Percentiles rank a stretch among this genome's conserved stretches.
phyloP scores from a whole-genome alignment of 2,888 invertebrate species.

The Parapristionchus giblindavisi region DNA sequence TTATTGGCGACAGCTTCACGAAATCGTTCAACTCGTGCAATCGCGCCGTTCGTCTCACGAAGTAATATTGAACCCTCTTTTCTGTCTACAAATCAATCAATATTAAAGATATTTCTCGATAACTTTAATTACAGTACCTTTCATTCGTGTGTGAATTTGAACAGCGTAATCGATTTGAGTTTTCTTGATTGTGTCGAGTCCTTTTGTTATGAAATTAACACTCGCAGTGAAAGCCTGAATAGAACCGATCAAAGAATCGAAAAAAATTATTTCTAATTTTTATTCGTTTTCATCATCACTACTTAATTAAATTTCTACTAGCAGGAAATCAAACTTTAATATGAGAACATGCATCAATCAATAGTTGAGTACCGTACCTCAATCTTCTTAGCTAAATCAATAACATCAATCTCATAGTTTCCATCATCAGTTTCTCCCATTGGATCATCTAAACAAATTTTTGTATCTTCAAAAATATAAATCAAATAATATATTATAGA shows the following conservation, averaged over 20 bases:
- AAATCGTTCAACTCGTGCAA: conserved; percentile 42
- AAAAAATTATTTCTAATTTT: no score
- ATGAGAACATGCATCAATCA: neutral
- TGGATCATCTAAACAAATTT: conserved; percentile 1
- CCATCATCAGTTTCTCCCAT: conserved; percentile 25
- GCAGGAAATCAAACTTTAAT: no score
- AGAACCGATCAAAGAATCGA: neutral
- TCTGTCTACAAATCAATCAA: conserved; percentile 48
- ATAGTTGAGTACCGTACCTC: no score
- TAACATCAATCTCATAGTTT: conserved; percentile 23
- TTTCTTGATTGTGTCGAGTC: conserved; percentile 40
- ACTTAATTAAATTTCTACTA: no score
- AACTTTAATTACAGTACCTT: conserved; percentile 27
- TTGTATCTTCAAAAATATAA: neutral
- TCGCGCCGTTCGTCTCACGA: conserved; percentile 53
- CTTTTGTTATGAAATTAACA: conserved; percentile 6
- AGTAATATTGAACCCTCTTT: conserved; percentile 53
- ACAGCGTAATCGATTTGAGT: conserved; percentile 46
- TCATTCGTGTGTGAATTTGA: conserved; percentile 44
- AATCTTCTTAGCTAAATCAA: conserved; percentile 29
- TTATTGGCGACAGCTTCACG: conserved; percentile 14
- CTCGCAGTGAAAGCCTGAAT: conserved; percentile 28
- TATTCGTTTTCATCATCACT: no score
- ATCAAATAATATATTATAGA: neutral
- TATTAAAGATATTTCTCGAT: neutral